phyloP scores from a whole-genome alignment of 2,888 invertebrate genomes.

The Platycnemis pennipes region DNA sequence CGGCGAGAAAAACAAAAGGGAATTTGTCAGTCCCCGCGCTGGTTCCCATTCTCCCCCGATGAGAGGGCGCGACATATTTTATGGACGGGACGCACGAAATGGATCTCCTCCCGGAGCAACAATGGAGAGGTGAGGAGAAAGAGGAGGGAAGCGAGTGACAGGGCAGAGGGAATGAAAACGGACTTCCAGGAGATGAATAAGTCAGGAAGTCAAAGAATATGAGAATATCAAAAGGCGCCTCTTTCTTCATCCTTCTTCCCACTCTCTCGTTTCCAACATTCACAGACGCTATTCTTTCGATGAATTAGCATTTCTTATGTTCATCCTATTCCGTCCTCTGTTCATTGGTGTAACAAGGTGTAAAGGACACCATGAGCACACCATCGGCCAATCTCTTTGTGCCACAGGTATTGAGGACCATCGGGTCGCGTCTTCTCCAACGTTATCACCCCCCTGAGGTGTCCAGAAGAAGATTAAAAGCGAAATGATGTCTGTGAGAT shows the following conservation, averaged over 20 bases:
- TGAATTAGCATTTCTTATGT: neutral
- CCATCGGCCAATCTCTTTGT: neutral
- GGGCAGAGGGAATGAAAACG: neutral
- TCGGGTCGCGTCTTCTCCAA: neutral
- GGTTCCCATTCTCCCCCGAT: neutral
- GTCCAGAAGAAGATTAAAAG: too few species aligned
- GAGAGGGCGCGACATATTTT: neutral
- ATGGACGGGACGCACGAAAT: neutral
- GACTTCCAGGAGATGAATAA: neutral
- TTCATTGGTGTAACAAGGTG: neutral
- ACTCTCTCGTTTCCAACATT: neutral
- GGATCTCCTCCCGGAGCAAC: neutral
- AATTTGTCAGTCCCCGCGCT: neutral
- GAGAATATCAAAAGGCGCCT: neutral
- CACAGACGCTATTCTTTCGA: neutral
- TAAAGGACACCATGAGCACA: neutral
- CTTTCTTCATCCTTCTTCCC: neutral
- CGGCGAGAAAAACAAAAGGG: neutral
- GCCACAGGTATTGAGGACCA: neutral
- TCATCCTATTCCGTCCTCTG: neutral
- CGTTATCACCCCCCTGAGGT: too few species aligned
- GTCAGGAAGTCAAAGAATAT: neutral
- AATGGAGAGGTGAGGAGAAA: neutral
- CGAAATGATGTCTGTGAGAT: too few species aligned
- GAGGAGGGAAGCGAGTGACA: neutral